Evolutionary conservation across 2,113 vertebrate species (phyloP).

Genomic region (Reinhardtius hippoglossoides): DNA sequence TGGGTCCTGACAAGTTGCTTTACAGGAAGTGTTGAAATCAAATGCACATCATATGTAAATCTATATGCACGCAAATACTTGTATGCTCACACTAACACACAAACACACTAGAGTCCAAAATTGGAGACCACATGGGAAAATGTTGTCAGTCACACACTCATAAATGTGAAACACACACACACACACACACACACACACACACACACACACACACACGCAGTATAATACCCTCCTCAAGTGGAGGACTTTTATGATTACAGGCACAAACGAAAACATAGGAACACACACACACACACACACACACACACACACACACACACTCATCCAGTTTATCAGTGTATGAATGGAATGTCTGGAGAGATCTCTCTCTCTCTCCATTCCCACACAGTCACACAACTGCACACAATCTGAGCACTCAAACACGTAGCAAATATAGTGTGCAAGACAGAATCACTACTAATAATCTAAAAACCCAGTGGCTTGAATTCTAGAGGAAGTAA

Average conservation of each 20-base stretch:
- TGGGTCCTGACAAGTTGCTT: constrained; percentile 50
- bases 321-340: constrained; percentile 12
- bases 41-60: constrained; percentile 3
- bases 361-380: not conserved
- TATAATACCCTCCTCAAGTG: constrained; percentile 10
- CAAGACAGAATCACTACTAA: constrained; percentile 22
- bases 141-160: too few relatives aligned
- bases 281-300: constrained; percentile 7
- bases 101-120: not conserved
- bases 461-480: constrained; percentile 22
- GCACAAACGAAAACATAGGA: not conserved
- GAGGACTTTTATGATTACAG: constrained; percentile 16
- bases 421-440: constrained; percentile 1
- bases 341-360: constrained; percentile 12
- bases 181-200: not conserved
- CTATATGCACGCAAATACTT: not conserved
- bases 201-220: not conserved
- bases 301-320: not conserved
- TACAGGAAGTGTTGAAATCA: constrained; percentile 29
- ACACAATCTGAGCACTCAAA: not conserved
- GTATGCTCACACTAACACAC: not conserved
- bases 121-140: not conserved
- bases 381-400: not conserved
- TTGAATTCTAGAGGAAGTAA: constrained; percentile 1
- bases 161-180: not conserved